Evolutionary conservation across 2,888 invertebrate species (phyloP).

Genomic region (Agrotis segetum): DNA sequence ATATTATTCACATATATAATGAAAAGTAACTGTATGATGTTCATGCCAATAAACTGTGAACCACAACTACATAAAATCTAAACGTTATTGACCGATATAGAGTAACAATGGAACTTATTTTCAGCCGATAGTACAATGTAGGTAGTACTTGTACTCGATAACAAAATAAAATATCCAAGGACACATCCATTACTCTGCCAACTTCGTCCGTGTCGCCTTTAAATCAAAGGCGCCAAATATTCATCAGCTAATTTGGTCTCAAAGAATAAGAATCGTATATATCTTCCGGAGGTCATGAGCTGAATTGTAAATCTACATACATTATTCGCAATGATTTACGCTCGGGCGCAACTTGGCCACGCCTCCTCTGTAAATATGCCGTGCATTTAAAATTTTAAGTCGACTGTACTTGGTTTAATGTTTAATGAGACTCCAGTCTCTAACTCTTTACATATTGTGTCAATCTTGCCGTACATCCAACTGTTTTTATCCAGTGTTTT

Average conservation of each 20-base stretch:
- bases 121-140: background rate
- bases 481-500: constrained; percentile 15
- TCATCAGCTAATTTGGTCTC: constrained; percentile 69
- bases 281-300: constrained; percentile 70
- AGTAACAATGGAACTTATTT: constrained; percentile 35
- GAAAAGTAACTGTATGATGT: constrained; percentile 8
- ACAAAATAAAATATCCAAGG: constrained; percentile 38
- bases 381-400: constrained; percentile 17
- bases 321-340: constrained; percentile 67
- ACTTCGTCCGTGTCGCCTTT: constrained; percentile 40
- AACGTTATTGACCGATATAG: constrained; percentile 45
- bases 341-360: constrained; percentile 53
- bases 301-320: constrained; percentile 71
- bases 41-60: constrained; percentile 12
- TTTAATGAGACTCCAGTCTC: constrained; percentile 6
- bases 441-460: background rate
- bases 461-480: background rate
- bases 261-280: constrained; percentile 64
- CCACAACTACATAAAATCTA: constrained; percentile 8
- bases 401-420: background rate
- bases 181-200: constrained; percentile 37
- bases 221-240: constrained; percentile 74
- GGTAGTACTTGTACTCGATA: background rate
- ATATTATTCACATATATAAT: background rate
- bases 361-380: constrained; percentile 46